Conservation (phyloP, 2,888 invertebrate species). For the Tenthredo distinguenda region DNA sequence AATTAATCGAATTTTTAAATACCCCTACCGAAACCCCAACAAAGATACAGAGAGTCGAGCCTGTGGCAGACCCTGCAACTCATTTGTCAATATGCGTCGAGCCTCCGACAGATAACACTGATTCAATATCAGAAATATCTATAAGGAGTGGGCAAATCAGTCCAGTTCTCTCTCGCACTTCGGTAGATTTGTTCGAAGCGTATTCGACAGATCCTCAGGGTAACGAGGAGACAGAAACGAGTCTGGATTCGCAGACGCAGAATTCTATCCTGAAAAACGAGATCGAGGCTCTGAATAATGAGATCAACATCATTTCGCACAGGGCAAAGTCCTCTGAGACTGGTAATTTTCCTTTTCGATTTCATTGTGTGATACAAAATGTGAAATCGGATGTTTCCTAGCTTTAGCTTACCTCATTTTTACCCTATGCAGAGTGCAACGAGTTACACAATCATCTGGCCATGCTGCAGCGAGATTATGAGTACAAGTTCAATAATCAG, state of each 20-base stretch:
- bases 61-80: slow-evolving; percentile 61
- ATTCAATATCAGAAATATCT: slow-evolving; percentile 69
- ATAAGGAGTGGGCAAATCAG: slow-evolving; percentile 66
- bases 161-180: slow-evolving; percentile 62
- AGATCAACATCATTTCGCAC: slow-evolving; percentile 78
- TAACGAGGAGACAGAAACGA: slow-evolving; percentile 42
- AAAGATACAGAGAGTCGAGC: slow-evolving; percentile 54
- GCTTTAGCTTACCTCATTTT: background rate
- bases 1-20: slow-evolving; percentile 66
- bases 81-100: slow-evolving; percentile 68
- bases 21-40: slow-evolving; percentile 63
- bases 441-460: slow-evolving; percentile 57
- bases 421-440: slow-evolving; percentile 52
- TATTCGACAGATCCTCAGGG: slow-evolving; percentile 51
- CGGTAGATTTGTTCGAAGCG: slow-evolving; percentile 63
- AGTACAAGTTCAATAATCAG: slow-evolving; percentile 59
- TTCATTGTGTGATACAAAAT: slow-evolving; percentile 28
- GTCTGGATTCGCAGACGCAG: slow-evolving; percentile 65
- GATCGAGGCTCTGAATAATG: slow-evolving; percentile 79
- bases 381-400: background rate
- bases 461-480: slow-evolving; percentile 59
- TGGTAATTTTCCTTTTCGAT: slow-evolving; percentile 69
- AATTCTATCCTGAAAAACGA: slow-evolving; percentile 78
- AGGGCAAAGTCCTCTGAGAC: slow-evolving; percentile 78
- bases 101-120: slow-evolving; percentile 65